Percentiles rank a stretch among this genome's conserved stretches.
These are phyloP conservation scores for Lichenostomus cassidix DNA, from an alignment of 2,113 vertebrate species.

Conservation along the genomic window DNA sequence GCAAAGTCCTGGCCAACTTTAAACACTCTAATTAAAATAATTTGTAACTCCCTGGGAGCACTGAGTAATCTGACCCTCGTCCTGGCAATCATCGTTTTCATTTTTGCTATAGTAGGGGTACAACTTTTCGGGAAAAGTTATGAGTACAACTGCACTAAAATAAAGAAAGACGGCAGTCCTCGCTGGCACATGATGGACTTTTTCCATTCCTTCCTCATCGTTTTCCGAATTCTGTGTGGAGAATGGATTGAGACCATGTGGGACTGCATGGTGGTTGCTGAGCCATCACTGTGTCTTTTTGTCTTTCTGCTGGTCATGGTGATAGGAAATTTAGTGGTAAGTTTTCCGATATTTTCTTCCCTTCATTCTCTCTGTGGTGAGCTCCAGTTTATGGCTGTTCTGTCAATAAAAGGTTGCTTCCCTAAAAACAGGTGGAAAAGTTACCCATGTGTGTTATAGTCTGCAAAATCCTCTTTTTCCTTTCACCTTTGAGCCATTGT, in stretches of 20 bases:
- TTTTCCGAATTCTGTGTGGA: slow-evolving; percentile 94
- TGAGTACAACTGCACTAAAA: slow-evolving; percentile 61
- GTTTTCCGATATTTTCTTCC: slow-evolving; percentile 34
- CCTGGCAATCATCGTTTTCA: slow-evolving; percentile 94
- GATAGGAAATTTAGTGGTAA: slow-evolving; percentile 96
- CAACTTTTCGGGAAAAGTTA: slow-evolving; percentile 90
- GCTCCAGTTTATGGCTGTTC: not conserved
- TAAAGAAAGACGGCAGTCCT: slow-evolving; percentile 59
- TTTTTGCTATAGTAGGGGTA: slow-evolving; percentile 96
- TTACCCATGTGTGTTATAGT: not conserved
- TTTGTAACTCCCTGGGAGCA: slow-evolving; percentile 92
- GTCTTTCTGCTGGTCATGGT: slow-evolving; percentile 98
- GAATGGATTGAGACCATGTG: slow-evolving; percentile 99
- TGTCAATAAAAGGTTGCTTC: not conserved
- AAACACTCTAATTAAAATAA: slow-evolving; percentile 98
- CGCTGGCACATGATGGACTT: slow-evolving; percentile 99
- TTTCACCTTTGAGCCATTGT: not conserved
- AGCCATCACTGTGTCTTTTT: slow-evolving; percentile 84
- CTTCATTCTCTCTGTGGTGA: not conserved
- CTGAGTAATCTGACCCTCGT: slow-evolving; percentile 95
- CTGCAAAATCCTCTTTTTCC: not conserved
- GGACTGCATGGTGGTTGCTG: slow-evolving; percentile 95
- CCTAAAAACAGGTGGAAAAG: not conserved
- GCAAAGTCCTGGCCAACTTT: slow-evolving; percentile 98
- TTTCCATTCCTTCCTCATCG: slow-evolving; percentile 92